Percentiles rank a stretch among this genome's conserved stretches.
Evolutionary conservation across 2,888 invertebrate genomes (phyloP).

Genomic region (Torymus auratus): DNA sequence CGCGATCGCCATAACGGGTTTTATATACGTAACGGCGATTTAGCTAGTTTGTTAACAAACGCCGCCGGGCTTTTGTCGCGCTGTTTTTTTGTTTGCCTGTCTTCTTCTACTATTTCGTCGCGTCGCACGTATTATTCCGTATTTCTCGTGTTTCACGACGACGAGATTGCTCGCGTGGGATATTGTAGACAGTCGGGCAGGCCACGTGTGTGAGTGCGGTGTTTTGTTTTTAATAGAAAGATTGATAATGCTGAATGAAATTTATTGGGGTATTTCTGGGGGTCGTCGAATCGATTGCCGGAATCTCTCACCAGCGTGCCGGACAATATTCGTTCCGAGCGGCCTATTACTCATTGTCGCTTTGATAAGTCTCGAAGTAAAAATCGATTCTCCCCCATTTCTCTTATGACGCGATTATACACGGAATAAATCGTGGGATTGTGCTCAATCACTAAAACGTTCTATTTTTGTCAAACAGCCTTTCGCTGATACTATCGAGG

Average conservation of each 20-base stretch:
- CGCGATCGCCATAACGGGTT: conserved; percentile 39
- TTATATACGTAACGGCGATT: conserved; percentile 34
- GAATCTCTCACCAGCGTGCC: conserved; percentile 20
- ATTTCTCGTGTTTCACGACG: not conserved
- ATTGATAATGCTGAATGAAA: conserved; percentile 48
- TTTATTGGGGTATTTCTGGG: conserved; percentile 33
- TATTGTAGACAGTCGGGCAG: not conserved
- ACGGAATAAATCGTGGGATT: conserved; percentile 25
- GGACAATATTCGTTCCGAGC: conserved; percentile 38
- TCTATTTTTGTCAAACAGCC: conserved; percentile 2
- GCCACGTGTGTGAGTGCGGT: too few relatives aligned
- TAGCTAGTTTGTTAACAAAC: conserved; percentile 30
- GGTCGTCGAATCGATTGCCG: conserved; percentile 33
- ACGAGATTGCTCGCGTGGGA: conserved; percentile 31
- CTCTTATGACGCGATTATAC: conserved; percentile 3
- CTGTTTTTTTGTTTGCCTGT: not conserved
- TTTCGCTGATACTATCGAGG: too few relatives aligned
- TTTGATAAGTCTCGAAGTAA: conserved; percentile 36
- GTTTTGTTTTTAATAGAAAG: conserved; percentile 21
- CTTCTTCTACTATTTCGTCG: not conserved
- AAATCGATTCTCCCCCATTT: conserved; percentile 37
- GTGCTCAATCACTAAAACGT: conserved; percentile 20
- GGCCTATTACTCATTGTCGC: conserved; percentile 49
- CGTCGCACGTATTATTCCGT: not conserved
- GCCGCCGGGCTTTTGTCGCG: conserved; percentile 12